Evolutionary conservation across 2,888 invertebrate genomes (phyloP).

Genomic region (Ornithoptera alexandrae): DNA sequence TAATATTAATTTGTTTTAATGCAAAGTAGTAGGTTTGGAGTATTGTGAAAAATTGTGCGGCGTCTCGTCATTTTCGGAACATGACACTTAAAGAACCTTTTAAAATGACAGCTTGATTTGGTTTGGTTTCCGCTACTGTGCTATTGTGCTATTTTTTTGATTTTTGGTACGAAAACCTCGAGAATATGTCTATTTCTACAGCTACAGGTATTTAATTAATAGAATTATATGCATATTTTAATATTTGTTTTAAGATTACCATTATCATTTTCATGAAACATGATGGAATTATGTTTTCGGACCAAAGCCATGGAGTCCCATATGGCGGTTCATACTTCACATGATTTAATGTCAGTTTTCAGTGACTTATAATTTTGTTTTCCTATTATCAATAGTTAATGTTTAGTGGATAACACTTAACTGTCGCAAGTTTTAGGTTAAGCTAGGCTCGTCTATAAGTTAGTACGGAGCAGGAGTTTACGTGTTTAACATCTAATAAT

Average conservation of each 20-base stretch:
- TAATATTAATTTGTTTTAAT: background rate
- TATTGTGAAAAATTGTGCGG: slow-evolving; percentile 16
- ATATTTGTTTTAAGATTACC: slow-evolving; percentile 37
- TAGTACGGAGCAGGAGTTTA: slow-evolving; percentile 64
- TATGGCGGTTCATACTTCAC: slow-evolving; percentile 79
- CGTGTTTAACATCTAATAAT: slow-evolving; percentile 58
- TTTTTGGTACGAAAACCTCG: slow-evolving; percentile 65
- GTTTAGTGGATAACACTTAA: slow-evolving; percentile 29
- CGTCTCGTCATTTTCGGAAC: slow-evolving; percentile 28
- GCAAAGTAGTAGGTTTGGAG: background rate
- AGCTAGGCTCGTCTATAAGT: slow-evolving; percentile 41
- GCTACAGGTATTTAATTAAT: slow-evolving; percentile 69
- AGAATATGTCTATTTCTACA: slow-evolving; percentile 76
- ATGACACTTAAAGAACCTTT: slow-evolving; percentile 62
- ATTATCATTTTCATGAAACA: slow-evolving; percentile 59
- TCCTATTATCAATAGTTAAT: slow-evolving; percentile 31
- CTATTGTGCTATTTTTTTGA: slow-evolving; percentile 77
- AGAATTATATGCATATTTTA: slow-evolving; percentile 40
- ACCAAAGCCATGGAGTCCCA: slow-evolving; percentile 79
- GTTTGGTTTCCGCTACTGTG: slow-evolving; percentile 80
- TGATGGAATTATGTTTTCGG: slow-evolving; percentile 71
- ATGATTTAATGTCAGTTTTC: slow-evolving; percentile 76
- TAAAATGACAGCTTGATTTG: slow-evolving; percentile 78
- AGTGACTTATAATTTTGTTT: slow-evolving; percentile 46
- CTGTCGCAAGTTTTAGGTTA: slow-evolving; percentile 42